A percentile compares a stretch with the other conserved stretches of the same genome.
phyloP scores from a whole-genome alignment of 1,140 invertebrate species.

The Condylostylus longicornis region DNA sequence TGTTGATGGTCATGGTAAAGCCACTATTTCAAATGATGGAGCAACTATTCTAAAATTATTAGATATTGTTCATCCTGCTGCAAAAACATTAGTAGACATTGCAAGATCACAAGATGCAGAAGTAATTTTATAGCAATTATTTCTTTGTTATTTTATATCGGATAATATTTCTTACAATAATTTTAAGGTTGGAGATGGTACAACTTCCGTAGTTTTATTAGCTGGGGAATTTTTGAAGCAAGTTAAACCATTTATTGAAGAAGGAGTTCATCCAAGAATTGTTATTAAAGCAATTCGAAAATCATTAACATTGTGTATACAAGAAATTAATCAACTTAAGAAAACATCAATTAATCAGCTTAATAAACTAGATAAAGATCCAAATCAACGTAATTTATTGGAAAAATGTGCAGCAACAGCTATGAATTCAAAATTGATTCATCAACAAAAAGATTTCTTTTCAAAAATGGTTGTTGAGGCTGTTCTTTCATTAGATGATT shows the following conservation, averaged over 20 bases:
- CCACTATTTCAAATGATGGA: constrained; percentile 98
- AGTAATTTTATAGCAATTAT: constrained; percentile 39
- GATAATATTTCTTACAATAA: constrained; percentile 1
- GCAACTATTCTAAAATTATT: constrained; percentile 96
- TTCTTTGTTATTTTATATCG: constrained; percentile 2
- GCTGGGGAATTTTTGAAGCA: constrained; percentile 94
- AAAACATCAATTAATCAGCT: constrained; percentile 38
- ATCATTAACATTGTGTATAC: constrained; percentile 63
- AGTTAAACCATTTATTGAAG: constrained; percentile 89
- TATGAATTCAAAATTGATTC: constrained; percentile 91
- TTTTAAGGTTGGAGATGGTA: constrained; percentile 91
- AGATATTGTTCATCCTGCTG: constrained; percentile 95
- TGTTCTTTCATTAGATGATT: constrained; percentile 81
- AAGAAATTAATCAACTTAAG: constrained; percentile 71
- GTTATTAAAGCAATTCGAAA: constrained; percentile 77
- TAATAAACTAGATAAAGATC: too few relatives aligned
- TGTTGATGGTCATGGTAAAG: constrained; percentile 72
- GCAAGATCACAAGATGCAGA: constrained; percentile 99
- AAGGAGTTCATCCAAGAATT: constrained; percentile 87
- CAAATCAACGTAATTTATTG: constrained; percentile 51
- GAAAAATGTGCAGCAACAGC: constrained; percentile 93
- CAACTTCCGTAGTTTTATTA: constrained; percentile 88
- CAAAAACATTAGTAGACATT: constrained; percentile 94
- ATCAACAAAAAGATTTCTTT: constrained; percentile 92
- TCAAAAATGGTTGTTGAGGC: constrained; percentile 95